Base-by-base conservation (phyloP, 92 coral and sea anemone species). In the Muricea muricata region DNA sequence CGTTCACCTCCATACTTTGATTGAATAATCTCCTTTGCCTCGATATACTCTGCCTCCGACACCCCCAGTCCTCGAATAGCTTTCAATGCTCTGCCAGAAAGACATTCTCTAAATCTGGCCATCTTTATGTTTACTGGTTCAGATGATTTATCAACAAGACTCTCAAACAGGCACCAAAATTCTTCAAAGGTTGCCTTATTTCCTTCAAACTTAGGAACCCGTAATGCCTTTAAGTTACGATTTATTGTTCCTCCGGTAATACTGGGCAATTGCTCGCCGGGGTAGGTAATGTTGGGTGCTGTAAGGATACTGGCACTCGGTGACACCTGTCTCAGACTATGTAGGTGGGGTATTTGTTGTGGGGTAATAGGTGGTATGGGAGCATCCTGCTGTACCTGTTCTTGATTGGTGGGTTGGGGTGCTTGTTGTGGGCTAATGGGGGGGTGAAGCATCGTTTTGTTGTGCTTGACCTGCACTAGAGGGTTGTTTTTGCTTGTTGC, bases 31-130 rank as follows among this genome's bases (percentile, higher is more conserved):
- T 69, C 75, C 21, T 69, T 69, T 37, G 50, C 75, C 24, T 69
- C 75, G 1, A 17, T 41, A 35, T 69, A 69, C 29, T 34, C 52
- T 37, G 75, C 47, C 52, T 69, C 75, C 24, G 46, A 69, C 7
- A 69, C 68, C 9, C 75, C 75, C 0, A 69, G 75, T 37, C 75
- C 75, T 23, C 75, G 75, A 15, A 69, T 69, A 24, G 75, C 75
- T 41, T 69, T 50, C 52, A 69, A 41, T 5, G 48, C 75, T 35
- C 75, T 3, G 13, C 75, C 50, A 34, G 52, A 69, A 69, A 69
- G 75, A 24, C 75, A 23, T 9, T 69, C 47, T 34, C 75, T 34
- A 41, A 69, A 11, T 35, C 75, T 34, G 2, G 75, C 75, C 75
- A 69, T 69, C 75, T 69, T 69, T 25, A 69, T 34, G 18, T 41